Evolutionary conservation across 1,140 invertebrate genomes (phyloP).

Genomic region (Wasmannia auropunctata): DNA sequence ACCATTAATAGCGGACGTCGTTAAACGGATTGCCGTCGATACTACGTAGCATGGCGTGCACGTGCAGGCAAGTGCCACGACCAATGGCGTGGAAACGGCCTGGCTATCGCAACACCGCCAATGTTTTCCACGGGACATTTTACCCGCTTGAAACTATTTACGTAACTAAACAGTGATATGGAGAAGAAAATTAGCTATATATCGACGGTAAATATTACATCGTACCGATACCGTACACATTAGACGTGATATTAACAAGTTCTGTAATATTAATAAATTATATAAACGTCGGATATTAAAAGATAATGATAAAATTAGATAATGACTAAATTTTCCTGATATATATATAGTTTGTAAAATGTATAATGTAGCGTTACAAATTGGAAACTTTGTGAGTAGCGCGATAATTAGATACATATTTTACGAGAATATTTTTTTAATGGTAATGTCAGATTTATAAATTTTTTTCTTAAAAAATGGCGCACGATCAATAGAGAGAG

Average conservation of each 20-base stretch:
- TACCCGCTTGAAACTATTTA: constrained; percentile 1
- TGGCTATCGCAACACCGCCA: constrained; percentile 14
- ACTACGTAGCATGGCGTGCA: constrained; percentile 45
- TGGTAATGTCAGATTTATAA: not conserved
- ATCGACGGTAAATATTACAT: not conserved
- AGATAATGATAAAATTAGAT: too few relatives aligned
- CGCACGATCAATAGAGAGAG: too few relatives aligned
- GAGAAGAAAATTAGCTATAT: constrained; percentile 22
- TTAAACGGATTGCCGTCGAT: constrained; percentile 73
- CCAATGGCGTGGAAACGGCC: constrained; percentile 67
- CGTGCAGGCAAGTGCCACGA: constrained; percentile 52
- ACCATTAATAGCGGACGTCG: constrained; percentile 70
- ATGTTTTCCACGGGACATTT: constrained; percentile 23
- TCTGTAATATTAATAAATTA: not conserved
- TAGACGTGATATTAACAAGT: not conserved
- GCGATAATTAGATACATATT: not conserved
- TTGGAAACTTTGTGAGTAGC: not conserved
- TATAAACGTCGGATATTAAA: not conserved
- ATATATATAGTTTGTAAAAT: not conserved
- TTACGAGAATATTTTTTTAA: not conserved
- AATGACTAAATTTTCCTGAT: not conserved
- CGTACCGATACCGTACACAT: not conserved
- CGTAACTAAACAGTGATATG: not conserved
- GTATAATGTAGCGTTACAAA: too few relatives aligned
- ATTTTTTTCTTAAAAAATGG: not conserved